Conservation (phyloP, 2,888 invertebrate species). For the Neuroscelio doddi region DNA sequence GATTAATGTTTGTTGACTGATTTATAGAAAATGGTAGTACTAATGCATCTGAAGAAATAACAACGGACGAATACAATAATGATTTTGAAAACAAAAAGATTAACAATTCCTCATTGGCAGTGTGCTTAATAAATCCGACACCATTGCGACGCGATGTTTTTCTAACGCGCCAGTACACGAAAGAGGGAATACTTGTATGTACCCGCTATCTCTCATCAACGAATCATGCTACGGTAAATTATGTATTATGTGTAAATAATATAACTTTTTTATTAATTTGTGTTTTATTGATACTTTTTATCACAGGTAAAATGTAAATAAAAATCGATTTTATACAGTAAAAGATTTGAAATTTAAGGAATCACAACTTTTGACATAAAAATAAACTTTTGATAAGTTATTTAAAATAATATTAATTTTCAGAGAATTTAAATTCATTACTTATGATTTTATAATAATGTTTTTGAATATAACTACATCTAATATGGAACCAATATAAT, state of each 20-base stretch:
- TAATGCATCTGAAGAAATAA: constrained; percentile 50
- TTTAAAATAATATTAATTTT: too few relatives aligned
- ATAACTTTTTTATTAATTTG: constrained; percentile 16
- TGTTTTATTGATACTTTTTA: constrained; percentile 5
- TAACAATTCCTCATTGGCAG: constrained; percentile 35
- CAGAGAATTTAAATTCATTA: too few relatives aligned
- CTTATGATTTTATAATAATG: too few relatives aligned
- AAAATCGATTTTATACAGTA: too few relatives aligned
- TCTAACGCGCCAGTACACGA: constrained; percentile 76
- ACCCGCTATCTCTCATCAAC: constrained; percentile 76
- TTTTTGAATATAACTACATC: too few relatives aligned
- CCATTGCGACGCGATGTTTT: constrained; percentile 71
- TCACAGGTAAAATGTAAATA: too few relatives aligned
- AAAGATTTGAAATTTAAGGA: too few relatives aligned
- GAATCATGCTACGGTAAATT: constrained; percentile 74
- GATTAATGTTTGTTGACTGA: too few relatives aligned
- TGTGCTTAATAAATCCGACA: constrained; percentile 51
- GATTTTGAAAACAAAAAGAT: constrained; percentile 44
- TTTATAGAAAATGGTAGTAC: constrained; percentile 50
- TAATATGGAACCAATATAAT: too few relatives aligned
- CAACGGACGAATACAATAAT: constrained; percentile 47
- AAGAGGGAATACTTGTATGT: constrained; percentile 75
- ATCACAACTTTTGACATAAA: too few relatives aligned
- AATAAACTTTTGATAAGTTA: too few relatives aligned
- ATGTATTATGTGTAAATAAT: constrained; percentile 8